Evolutionary conservation across 2,888 invertebrate genomes (phyloP), one percentile per base, ranked within the genome.

Genomic region (Drosophila glabriapex): DNA sequence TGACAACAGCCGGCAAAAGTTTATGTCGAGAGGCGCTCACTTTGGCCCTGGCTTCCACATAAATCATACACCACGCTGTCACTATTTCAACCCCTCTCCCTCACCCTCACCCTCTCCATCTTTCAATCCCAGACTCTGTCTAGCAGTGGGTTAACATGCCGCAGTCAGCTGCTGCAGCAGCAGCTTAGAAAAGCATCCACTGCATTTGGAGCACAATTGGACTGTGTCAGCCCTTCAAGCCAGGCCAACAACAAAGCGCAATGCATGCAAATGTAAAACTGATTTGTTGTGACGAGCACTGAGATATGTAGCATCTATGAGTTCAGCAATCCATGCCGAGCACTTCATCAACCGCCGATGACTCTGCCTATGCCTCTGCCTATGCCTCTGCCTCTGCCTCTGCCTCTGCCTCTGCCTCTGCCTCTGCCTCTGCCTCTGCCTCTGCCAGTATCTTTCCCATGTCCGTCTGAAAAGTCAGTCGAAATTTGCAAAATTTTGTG

Each of bases 1-100:
- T 85, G 89, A 86, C 89, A 89, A 85, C 84, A 85, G 86, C 84
- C 85, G 76, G 89, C 89, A 78, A 89, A 89, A 85, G 86, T 89
- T 89, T 84, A 76, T 84, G 85, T 80, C 76, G 72, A 78, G 78
- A 83, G 80, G 78, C 86, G 85, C 68, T 79, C 69, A 76, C 76
- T 58, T 80, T 72, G 68, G 79, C 64, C 68, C 78, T 60, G 73
- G 69, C 81, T 68, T 73, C 58, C 86, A 64, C 89, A 89, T 85
- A 85, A 85, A 85, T 85, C 85, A 85, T 89, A 73, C 65, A 62
- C 50, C 65, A 63, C 37, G 56, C 56, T 43, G 58, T 68, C 50
- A 56, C 56, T 66, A 52, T 63, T 76, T 61, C 53, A 14, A 41
- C 60, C 54, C 49, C 28, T 69, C 7, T 46, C 22, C 1, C 14